Evolutionary conservation across 2,113 vertebrate genomes (phyloP).

Genomic region (Erpornis zantholeuca): DNA sequence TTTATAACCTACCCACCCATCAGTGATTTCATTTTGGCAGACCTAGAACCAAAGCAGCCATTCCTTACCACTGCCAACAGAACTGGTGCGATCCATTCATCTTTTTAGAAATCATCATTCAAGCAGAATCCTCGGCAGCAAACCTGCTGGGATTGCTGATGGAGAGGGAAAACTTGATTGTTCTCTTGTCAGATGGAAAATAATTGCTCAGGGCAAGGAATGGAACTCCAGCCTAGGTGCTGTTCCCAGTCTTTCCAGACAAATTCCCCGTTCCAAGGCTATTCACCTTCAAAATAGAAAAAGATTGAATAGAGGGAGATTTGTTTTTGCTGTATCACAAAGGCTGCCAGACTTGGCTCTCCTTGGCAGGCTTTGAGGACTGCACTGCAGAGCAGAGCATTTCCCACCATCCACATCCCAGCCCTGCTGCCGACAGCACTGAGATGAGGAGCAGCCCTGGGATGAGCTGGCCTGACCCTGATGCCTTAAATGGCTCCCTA

Average conservation of each 20-base stretch:
- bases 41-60: neutral
- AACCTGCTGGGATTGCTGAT: neutral
- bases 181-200: neutral
- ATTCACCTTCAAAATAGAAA: neutral
- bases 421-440: neutral
- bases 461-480: neutral
- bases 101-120: neutral
- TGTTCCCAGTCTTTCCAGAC: neutral
- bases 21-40: slow-evolving; percentile 22
- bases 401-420: neutral
- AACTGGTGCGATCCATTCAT: slow-evolving; percentile 7
- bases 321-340: neutral
- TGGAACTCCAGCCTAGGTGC: neutral
- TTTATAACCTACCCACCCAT: slow-evolving; percentile 8
- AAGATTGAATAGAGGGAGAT: neutral
- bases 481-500: too few relatives aligned
- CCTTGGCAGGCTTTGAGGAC: neutral
- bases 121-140: neutral
- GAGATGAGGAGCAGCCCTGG: neutral
- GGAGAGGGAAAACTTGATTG: neutral
- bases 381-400: neutral
- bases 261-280: neutral
- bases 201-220: neutral
- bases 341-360: neutral
- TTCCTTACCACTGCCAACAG: neutral